phyloP scores from a whole-genome alignment of 2,888 invertebrate species.

The Andrena praecox region DNA sequence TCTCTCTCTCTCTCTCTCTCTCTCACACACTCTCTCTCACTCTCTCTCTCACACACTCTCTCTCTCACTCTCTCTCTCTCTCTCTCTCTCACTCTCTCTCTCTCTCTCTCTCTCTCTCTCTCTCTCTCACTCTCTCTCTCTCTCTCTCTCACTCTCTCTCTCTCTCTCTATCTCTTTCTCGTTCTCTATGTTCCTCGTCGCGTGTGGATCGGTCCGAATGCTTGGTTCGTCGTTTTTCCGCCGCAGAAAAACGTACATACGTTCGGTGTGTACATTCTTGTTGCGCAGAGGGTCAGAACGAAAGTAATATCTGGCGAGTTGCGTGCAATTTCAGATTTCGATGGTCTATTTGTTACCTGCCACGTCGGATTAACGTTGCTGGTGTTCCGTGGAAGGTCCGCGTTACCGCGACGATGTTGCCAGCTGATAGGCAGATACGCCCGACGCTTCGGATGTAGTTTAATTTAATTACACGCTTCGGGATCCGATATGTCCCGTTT shows the following conservation, averaged over 20 bases:
- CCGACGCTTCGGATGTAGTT: constrained; percentile 3
- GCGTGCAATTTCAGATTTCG: constrained; percentile 20
- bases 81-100: not conserved
- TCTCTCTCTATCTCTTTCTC: not conserved
- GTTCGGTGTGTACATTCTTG: constrained; percentile 1
- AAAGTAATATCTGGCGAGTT: constrained; percentile 1
- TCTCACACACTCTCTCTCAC: not conserved
- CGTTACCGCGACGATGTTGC: constrained; percentile 6
- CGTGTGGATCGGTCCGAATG: not conserved
- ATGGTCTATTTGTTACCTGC: constrained; percentile 28
- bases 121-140: not conserved
- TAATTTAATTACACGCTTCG: constrained; percentile 30
- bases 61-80: not conserved
- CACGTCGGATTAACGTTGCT: constrained; percentile 20
- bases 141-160: not conserved
- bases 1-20: not conserved
- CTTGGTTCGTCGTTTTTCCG: not conserved
- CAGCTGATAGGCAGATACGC: constrained; percentile 15
- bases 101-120: not conserved
- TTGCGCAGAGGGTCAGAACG: not conserved
- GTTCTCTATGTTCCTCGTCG: constrained; percentile 3
- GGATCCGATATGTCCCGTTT: not conserved
- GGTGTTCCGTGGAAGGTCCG: not conserved
- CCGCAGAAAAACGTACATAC: not conserved
- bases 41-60: not conserved